Percentiles rank a stretch among this genome's conserved stretches.
These are phyloP conservation scores for Sakesphorus luctuosus DNA, from an alignment of 2,113 vertebrate species.

Conservation along the genomic window DNA sequence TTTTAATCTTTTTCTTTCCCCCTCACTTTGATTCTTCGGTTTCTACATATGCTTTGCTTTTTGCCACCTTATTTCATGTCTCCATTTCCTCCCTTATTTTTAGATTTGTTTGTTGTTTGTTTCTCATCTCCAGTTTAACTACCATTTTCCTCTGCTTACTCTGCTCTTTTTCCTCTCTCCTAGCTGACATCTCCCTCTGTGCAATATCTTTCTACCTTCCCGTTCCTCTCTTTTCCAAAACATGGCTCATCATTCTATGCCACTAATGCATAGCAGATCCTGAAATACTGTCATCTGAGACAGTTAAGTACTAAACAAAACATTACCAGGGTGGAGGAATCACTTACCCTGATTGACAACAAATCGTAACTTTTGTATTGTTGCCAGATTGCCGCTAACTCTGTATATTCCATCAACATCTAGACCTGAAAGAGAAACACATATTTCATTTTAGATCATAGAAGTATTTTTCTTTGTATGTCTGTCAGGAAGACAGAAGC, in stretches of 20 bases:
- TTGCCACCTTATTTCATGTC: conserved; percentile 7
- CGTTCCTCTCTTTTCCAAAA: conserved; percentile 20
- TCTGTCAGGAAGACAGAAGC: conserved; percentile 59
- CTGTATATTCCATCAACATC: conserved; percentile 90
- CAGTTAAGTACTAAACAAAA: conserved; percentile 73
- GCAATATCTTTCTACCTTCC: conserved; percentile 43
- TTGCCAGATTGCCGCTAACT: conserved; percentile 90
- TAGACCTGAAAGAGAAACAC: conserved; percentile 80
- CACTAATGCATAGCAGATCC: conserved; percentile 54
- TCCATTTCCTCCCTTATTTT: not conserved
- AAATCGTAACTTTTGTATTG: conserved; percentile 91
- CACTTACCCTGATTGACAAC: conserved; percentile 89
- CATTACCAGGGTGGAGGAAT: conserved; percentile 69
- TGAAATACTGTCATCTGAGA: conserved; percentile 72
- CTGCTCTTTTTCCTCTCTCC: conserved; percentile 17
- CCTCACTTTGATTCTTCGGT: not conserved
- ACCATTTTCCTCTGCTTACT: conserved; percentile 33
- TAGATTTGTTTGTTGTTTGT: not conserved
- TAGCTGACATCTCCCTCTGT: not conserved
- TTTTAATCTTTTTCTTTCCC: not conserved
- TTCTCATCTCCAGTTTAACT: conserved; percentile 11
- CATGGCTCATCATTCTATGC: conserved; percentile 53
- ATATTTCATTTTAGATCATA: conserved; percentile 66
- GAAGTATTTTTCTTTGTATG: conserved; percentile 41
- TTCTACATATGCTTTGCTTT: conserved; percentile 10